Evolutionary conservation across 2,113 vertebrate species (phyloP), one percentile per base, ranked within the genome.

Genomic region (Suricata suricatta): DNA sequence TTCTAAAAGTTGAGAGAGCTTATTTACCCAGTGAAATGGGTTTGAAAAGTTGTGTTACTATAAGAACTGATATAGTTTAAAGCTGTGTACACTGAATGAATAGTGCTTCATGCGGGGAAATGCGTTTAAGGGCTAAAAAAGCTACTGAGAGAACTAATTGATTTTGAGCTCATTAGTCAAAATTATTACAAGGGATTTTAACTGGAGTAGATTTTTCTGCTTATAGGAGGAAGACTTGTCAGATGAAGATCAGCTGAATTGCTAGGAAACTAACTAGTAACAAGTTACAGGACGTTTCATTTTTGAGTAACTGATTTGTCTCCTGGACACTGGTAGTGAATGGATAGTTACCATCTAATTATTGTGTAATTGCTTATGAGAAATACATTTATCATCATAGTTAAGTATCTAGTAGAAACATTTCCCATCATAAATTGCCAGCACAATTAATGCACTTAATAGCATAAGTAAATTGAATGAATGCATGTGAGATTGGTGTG

Each of bases 361-460:
- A 88, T 68, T 84, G 63, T 93, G 41, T 13, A 38, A 14, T 85
- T 96, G 88, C 50, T 97, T 91, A 52, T 76, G 64, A 50, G n/a
- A 87, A 96, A 44, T 80, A 83, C 68, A 84, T 64, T 68, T 52
- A 54, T 91, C 66, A 77, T 77, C n/a, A 50, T 44, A 89, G 66
- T 76, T 81, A 33, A 94, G 50, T 86, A 89, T 86, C 41, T 66
- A 77, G 35, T 71, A 86, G 64, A 72, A 92, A 15, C 38, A 35
- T 89, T 96, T 93, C 74, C 57, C 66, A 81, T 97, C 71, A 85
- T 91, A 89, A 92, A 86, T 92, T 63, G 38, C 44, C 60, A 93
- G 6, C 29, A 88, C n/a, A 88, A 52, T 80, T 90, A 38, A 63
- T 54, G 27, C 29, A 63, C 47, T 95, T 94, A 77, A 77, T 86